Conservation (phyloP, 2,888 invertebrate species). For the Drosophila ezoana region DNA sequence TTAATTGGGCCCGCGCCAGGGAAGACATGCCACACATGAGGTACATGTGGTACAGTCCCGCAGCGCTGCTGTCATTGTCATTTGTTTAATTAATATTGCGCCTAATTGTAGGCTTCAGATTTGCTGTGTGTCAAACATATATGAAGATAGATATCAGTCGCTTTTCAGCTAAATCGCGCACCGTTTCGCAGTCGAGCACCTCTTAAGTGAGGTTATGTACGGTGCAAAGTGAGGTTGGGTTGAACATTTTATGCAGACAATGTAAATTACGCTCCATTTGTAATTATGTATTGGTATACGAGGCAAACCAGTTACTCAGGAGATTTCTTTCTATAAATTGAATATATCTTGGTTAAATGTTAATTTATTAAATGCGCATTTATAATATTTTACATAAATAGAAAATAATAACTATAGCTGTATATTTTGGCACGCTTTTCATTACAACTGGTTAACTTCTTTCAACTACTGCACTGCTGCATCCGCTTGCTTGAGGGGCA, state of each 20-base stretch:
- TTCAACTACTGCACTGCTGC: conserved; percentile 34
- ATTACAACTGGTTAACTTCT: conserved; percentile 3
- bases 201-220: background rate
- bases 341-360: conserved; percentile 9
- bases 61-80: conserved; percentile 34
- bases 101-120: conserved; percentile 29
- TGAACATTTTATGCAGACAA: background rate
- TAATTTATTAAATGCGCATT: conserved; percentile 61
- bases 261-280: background rate
- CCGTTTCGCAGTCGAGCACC: conserved; percentile 2
- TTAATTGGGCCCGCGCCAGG: conserved; percentile 49
- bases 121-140: conserved; percentile 15
- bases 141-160: conserved; percentile 15
- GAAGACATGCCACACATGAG: conserved; percentile 29
- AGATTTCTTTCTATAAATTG: no score
- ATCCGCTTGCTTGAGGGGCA: conserved; percentile 85
- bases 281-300: background rate
- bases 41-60: conserved; percentile 25
- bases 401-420: conserved; percentile 57
- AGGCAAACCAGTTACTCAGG: no score
- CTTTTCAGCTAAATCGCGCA: background rate
- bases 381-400: conserved; percentile 67
- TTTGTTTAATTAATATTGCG: conserved; percentile 61
- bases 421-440: conserved; percentile 73
- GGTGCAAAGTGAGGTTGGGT: background rate